phyloP scores from a whole-genome alignment of 35 echinoderm and acorn worm genomes.

The Eucidaris tribuloides region DNA sequence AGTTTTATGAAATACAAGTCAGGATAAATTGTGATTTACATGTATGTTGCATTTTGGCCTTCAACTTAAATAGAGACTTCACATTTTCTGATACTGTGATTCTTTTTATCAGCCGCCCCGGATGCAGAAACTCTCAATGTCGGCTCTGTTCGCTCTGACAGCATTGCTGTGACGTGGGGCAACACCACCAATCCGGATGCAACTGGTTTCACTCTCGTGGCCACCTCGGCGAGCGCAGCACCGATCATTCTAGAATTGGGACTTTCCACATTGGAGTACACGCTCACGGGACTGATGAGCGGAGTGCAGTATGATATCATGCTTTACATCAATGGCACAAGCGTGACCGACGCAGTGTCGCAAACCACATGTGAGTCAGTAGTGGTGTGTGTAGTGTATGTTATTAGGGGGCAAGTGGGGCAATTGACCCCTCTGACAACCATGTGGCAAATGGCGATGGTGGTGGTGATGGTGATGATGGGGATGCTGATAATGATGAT shows the following conservation, averaged over 20 bases:
- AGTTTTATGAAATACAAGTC: not conserved
- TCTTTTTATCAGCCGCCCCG: not conserved
- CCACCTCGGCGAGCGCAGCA: not conserved
- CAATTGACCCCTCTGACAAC: not conserved
- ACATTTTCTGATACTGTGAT: not conserved
- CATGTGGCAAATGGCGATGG: not conserved
- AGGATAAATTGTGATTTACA: not conserved
- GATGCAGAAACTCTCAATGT: not conserved
- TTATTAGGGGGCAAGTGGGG: not conserved
- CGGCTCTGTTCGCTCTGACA: slow-evolving; percentile 2
- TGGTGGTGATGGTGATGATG: not conserved
- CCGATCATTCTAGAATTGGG: not conserved
- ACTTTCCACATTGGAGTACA: not conserved
- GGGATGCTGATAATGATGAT: not conserved
- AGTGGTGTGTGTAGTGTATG: not conserved
- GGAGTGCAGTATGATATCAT: not conserved
- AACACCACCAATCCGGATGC: not conserved
- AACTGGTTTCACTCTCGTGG: not conserved
- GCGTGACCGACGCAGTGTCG: not conserved
- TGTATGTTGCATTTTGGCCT: not conserved
- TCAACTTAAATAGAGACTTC: not conserved
- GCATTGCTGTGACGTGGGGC: slow-evolving; percentile 27
- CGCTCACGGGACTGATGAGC: not conserved
- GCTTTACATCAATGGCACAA: slow-evolving; percentile 2
- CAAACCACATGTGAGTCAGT: not conserved